Conservation (phyloP, 2,888 invertebrate genomes). For the Formica aserva region DNA sequence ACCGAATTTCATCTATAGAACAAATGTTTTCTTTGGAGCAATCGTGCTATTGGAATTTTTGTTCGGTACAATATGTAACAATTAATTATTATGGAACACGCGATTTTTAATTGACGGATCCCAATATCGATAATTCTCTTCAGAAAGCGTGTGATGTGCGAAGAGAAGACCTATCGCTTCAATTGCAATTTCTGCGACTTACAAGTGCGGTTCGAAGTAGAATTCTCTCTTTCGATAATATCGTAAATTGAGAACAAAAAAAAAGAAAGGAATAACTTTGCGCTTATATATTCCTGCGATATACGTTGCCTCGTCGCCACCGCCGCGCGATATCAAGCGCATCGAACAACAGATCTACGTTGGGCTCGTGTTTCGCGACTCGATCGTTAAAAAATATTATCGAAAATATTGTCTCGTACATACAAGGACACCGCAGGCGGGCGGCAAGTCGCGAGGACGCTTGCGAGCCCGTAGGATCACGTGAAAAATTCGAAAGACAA, state of each 20-base stretch:
- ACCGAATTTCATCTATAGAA: background rate
- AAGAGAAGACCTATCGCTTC: background rate
- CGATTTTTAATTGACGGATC: constrained; percentile 44
- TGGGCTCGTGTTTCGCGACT: constrained; percentile 76
- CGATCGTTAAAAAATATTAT: constrained; percentile 76
- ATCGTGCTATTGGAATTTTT: constrained; percentile 18
- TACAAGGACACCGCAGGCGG: constrained; percentile 70
- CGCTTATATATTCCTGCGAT: constrained; percentile 15
- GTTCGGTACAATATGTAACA: constrained; percentile 9
- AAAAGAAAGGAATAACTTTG: background rate
- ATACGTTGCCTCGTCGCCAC: constrained; percentile 29
- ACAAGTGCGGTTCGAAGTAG: background rate
- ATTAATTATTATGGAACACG: constrained; percentile 46
- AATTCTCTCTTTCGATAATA: constrained; percentile 15
- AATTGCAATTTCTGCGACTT: background rate
- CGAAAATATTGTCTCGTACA: constrained; percentile 77
- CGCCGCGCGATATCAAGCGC: constrained; percentile 42
- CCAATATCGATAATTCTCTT: constrained; percentile 16
- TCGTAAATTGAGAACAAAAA: background rate
- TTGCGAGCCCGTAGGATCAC: constrained; percentile 45
- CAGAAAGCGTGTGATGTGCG: background rate
- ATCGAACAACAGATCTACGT: constrained; percentile 69
- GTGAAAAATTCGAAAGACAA: constrained; percentile 61
- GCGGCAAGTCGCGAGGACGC: constrained; percentile 59
- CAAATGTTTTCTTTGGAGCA: background rate